Evolutionary conservation across 1,140 invertebrate species (phyloP), one percentile per base, ranked within the genome.

Genomic region (Pristionchus pacificus): DNA sequence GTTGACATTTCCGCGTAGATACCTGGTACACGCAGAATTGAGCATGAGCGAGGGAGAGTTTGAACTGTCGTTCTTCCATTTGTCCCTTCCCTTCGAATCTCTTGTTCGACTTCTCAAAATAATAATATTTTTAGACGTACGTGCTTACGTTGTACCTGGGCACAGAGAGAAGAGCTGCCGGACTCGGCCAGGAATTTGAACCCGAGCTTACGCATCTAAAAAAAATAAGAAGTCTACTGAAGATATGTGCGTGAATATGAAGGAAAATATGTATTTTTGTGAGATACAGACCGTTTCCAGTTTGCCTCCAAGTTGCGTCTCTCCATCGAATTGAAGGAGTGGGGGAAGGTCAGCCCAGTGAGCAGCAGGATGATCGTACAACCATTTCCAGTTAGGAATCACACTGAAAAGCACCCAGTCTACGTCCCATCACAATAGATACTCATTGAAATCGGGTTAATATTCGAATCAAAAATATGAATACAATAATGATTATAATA

Each of bases 321-420:
- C 80, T 2, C 80, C 80, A 64, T 81, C 80, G 68, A 81, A 81
- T 62, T 81, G 80, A 59, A 81, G 73, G 29, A 81, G 65, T 15
- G 61, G 60, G 15, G 80, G 80, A 6, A 72, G 63, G 25, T 74
- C 60, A 15, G 30, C 70, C 10, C 24, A 25, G 10, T 68, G 59
- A 25, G 64, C 49, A 2, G 58, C 33, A 15, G 72, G 77, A 58
- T 81, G 65, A 6, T 38, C 38, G 58, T 79, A 65, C 15, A 83
- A 67, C 80, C 80, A 81, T 31, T 83, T 76, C 80, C 80, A 81
- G 33, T 81, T 81, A 13, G 81, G 77, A 25, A 81, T 77, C 2
- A 77, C 28, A 57, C 78, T 82, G 60, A 79, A 58, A n/a, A 19
- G 3, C 27, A 61, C 59, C 24, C 6, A 15, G 13, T 2, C n/a